Percentiles rank a stretch among this genome's conserved stretches.
phyloP scores from a whole-genome alignment of 2,888 invertebrate species.

The Hypomecis atomaria region DNA sequence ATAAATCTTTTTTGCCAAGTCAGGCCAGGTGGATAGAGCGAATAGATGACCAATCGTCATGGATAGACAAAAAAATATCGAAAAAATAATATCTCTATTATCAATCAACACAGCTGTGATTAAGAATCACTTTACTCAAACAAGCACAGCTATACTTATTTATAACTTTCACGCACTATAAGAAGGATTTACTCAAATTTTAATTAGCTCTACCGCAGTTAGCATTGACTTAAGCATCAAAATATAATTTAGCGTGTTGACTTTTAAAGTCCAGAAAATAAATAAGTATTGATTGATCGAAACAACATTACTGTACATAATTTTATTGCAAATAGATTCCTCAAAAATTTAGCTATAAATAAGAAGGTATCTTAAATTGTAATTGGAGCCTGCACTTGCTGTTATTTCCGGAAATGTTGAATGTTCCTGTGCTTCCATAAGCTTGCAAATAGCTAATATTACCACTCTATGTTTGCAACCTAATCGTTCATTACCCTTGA shows the following conservation, averaged over 20 bases:
- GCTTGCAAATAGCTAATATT: background rate
- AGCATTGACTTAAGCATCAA: slow-evolving; percentile 11
- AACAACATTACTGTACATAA: background rate
- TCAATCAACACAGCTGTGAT: slow-evolving; percentile 27
- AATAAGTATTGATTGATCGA: background rate
- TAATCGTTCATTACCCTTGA: slow-evolving; percentile 18
- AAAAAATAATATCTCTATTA: background rate
- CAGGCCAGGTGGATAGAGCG: too few relatives aligned
- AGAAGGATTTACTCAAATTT: slow-evolving; percentile 11
- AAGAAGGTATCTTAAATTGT: too few relatives aligned
- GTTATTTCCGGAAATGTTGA: background rate
- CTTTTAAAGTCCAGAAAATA: background rate
- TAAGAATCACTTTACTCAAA: slow-evolving; percentile 46
- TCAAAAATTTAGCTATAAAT: background rate
- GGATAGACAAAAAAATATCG: background rate
- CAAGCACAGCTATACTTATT: slow-evolving; percentile 15
- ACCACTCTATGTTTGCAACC: slow-evolving; percentile 3
- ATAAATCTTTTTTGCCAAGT: too few relatives aligned
- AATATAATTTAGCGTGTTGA: slow-evolving; percentile 1
- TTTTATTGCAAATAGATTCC: background rate
- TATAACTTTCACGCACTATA: slow-evolving; percentile 14
- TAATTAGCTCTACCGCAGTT: slow-evolving; percentile 25
- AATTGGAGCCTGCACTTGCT: too few relatives aligned
- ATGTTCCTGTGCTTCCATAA: background rate
- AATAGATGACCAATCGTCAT: too few relatives aligned